Percentiles rank a stretch among this genome's conserved stretches.
phyloP scores from a whole-genome alignment of 2,797 vertebrate genomes.

The Varecia variegata region DNA sequence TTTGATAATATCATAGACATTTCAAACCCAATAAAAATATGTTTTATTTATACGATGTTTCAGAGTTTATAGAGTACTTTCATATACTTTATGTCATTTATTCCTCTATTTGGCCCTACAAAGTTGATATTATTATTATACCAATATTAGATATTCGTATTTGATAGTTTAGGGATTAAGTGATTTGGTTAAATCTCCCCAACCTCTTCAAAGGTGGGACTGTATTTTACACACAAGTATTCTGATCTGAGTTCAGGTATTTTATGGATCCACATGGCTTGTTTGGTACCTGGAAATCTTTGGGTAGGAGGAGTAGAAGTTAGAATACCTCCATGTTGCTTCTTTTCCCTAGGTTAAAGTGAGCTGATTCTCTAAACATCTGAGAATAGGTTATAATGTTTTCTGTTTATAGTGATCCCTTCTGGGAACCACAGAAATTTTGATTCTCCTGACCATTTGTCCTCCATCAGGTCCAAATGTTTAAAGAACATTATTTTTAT shows the following conservation, averaged over 20 bases:
- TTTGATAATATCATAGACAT: background rate
- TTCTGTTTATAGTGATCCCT: constrained; percentile 64
- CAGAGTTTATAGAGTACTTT: background rate
- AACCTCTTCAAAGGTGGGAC: background rate
- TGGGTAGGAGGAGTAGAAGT: background rate
- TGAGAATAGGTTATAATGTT: constrained; percentile 25
- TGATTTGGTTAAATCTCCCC: background rate
- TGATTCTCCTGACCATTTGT: constrained; percentile 76
- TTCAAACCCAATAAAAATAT: background rate
- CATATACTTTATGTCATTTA: background rate
- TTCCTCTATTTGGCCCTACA: background rate
- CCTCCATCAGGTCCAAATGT: constrained; percentile 65
- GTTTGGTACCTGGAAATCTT: background rate
- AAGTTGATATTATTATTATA: background rate
- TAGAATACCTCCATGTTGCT: background rate
- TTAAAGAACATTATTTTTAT: constrained; percentile 77
- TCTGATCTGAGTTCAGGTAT: background rate
- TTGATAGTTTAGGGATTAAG: background rate
- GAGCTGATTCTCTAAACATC: constrained; percentile 25
- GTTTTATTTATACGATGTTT: background rate
- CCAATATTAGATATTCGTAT: background rate
- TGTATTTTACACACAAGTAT: background rate
- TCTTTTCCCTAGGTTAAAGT: constrained; percentile 42
- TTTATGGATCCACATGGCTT: background rate
- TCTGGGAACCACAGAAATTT: constrained; percentile 74